Percentiles rank a stretch among this genome's conserved stretches.
Evolutionary conservation across 2,113 vertebrate genomes (phyloP).

Genomic region (Onychostoma macrolepis): DNA sequence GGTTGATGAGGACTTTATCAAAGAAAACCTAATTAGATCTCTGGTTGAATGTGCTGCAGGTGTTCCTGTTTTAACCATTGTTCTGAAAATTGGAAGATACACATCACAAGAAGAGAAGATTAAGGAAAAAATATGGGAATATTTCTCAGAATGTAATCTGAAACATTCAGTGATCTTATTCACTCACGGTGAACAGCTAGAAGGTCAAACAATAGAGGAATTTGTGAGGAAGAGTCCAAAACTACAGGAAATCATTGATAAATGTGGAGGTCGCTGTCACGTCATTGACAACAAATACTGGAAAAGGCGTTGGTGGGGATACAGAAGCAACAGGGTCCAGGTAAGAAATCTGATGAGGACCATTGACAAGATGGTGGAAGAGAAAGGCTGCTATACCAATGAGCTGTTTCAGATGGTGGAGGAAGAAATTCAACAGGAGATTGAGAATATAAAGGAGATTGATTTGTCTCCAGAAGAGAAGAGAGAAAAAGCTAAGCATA

Average conservation of each 20-base stretch:
- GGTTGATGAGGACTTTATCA: not conserved
- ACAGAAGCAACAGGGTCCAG: conserved; percentile 41
- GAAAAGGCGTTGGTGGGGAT: conserved; percentile 5
- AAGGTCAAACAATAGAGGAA: conserved; percentile 11
- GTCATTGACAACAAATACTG: conserved; percentile 49
- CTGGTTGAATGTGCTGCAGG: not conserved
- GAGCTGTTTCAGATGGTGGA: conserved; percentile 25
- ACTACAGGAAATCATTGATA: conserved; percentile 9
- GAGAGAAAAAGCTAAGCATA: not conserved
- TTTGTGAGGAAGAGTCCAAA: conserved; percentile 3
- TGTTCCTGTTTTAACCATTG: not conserved
- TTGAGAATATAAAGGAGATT: not conserved
- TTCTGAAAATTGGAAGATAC: not conserved
- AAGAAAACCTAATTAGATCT: not conserved
- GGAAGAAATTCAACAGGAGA: not conserved
- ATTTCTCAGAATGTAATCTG: not conserved
- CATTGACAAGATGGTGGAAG: conserved; percentile 18
- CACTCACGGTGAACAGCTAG: conserved; percentile 47
- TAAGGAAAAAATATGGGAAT: conserved; percentile 25
- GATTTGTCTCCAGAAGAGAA: not conserved
- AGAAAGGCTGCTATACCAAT: conserved; percentile 55
- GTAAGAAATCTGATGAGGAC: conserved; percentile 31
- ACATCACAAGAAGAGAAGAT: not conserved
- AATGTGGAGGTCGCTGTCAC: conserved; percentile 42
- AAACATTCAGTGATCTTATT: conserved; percentile 48